These are phyloP conservation scores for Neopelma chrysocephalum DNA, from an alignment of 2,797 vertebrate genomes.

Conservation along the genomic window DNA sequence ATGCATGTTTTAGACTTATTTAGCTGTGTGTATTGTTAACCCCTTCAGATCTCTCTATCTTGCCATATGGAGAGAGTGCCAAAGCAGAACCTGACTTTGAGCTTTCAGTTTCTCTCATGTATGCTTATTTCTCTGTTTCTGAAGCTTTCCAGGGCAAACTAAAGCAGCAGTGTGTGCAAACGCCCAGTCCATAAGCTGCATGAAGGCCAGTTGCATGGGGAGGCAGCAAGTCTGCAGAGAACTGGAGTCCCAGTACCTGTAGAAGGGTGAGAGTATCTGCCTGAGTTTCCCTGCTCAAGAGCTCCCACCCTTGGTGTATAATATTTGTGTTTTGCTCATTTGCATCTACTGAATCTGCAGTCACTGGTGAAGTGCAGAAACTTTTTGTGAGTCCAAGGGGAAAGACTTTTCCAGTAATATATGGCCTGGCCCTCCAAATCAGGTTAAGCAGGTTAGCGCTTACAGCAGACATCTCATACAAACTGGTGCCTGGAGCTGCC, in stretches of 20 bases:
- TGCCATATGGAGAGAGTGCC: not conserved
- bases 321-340: not conserved
- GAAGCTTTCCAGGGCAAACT: not conserved
- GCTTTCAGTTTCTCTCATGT: not conserved
- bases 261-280: not conserved
- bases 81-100: not conserved
- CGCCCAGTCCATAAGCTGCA: not conserved
- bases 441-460: not conserved
- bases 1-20: not conserved
- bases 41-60: not conserved
- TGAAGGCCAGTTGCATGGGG: not conserved
- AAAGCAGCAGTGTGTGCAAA: not conserved
- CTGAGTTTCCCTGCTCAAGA: not conserved
- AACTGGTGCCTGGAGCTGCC: not conserved
- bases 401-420: not conserved
- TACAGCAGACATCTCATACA: not conserved
- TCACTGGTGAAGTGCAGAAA: not conserved
- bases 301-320: not conserved
- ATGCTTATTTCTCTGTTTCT: not conserved
- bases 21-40: slow-evolving; percentile 23
- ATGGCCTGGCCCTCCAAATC: not conserved
- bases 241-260: fast-evolving
- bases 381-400: not conserved
- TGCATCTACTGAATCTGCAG: not conserved
- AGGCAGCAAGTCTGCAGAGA: not conserved